These are phyloP conservation scores for Geococcyx californianus DNA, from an alignment of 2,113 vertebrate genomes.

Conservation along the genomic window DNA sequence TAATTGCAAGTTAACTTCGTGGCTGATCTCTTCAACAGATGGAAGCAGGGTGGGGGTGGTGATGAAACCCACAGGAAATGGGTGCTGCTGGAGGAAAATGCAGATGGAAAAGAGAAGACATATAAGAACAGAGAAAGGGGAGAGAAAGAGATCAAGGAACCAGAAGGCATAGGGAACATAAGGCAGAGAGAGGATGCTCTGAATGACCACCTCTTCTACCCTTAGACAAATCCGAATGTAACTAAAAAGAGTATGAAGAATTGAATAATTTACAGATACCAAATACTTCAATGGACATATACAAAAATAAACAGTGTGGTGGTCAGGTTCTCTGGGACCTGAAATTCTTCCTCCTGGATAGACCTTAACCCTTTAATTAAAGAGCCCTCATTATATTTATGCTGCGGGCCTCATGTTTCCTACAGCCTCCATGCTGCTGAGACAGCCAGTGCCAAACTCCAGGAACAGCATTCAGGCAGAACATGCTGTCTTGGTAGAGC, in stretches of 20 bases:
- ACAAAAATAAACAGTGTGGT: neutral
- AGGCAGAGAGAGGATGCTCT: neutral
- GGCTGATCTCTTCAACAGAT: constrained; percentile 71
- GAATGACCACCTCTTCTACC: neutral
- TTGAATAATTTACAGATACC: neutral
- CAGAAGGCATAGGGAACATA: neutral
- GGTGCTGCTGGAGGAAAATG: constrained; percentile 61
- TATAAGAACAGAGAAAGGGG: constrained; percentile 32
- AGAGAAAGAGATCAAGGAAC: neutral
- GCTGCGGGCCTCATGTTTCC: neutral
- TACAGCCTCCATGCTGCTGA: neutral
- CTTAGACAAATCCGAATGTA: neutral
- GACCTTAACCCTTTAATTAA: neutral
- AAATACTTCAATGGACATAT: neutral
- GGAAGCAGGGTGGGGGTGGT: constrained; percentile 64
- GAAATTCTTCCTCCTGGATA: neutral
- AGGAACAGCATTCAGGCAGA: neutral
- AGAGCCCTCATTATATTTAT: neutral
- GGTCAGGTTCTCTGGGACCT: neutral
- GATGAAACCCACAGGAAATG: constrained; percentile 70
- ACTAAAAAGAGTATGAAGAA: neutral
- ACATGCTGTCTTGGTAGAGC: neutral
- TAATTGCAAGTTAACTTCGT: constrained; percentile 52
- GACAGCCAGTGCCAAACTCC: neutral
- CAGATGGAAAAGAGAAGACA: constrained; percentile 61